These are phyloP conservation scores for Xestia c-nigrum DNA, from an alignment of 2,888 invertebrate genomes.

Conservation along the genomic window DNA sequence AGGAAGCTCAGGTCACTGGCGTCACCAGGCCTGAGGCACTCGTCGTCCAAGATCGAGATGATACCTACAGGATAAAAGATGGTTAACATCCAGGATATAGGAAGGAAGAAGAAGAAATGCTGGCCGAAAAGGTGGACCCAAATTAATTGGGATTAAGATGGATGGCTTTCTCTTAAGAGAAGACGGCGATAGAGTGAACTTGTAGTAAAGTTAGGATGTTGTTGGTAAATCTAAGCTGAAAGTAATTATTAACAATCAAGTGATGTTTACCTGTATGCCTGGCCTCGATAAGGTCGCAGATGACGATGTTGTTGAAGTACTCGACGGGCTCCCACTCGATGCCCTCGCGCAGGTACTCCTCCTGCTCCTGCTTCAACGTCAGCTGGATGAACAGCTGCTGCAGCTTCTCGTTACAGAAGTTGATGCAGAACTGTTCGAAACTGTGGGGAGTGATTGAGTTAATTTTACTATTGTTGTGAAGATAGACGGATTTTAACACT, in stretches of 20 bases:
- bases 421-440: slow-evolving; percentile 98
- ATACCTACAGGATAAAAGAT: slow-evolving; percentile 90
- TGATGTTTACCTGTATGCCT: slow-evolving; percentile 94
- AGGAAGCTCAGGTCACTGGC: slow-evolving; percentile 95
- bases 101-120: neutral
- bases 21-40: slow-evolving; percentile 97
- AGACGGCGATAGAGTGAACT: neutral
- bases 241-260: neutral
- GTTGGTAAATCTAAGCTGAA: neutral
- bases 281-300: slow-evolving; percentile 97
- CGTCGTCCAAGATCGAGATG: slow-evolving; percentile 96
- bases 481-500: too few species aligned
- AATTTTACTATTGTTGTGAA: neutral
- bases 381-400: slow-evolving; percentile 98
- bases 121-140: neutral
- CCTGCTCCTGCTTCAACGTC: slow-evolving; percentile 97
- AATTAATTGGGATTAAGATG: neutral
- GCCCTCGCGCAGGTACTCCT: slow-evolving; percentile 97
- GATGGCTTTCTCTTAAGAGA: neutral
- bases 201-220: neutral
- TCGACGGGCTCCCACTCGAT: slow-evolving; percentile 97
- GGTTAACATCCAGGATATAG: neutral
- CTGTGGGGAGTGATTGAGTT: slow-evolving; percentile 77
- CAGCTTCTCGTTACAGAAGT: slow-evolving; percentile 98
- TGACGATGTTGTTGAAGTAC: slow-evolving; percentile 98